phyloP scores from a whole-genome alignment of 2,888 invertebrate species.

The Thalpophila matura region DNA sequence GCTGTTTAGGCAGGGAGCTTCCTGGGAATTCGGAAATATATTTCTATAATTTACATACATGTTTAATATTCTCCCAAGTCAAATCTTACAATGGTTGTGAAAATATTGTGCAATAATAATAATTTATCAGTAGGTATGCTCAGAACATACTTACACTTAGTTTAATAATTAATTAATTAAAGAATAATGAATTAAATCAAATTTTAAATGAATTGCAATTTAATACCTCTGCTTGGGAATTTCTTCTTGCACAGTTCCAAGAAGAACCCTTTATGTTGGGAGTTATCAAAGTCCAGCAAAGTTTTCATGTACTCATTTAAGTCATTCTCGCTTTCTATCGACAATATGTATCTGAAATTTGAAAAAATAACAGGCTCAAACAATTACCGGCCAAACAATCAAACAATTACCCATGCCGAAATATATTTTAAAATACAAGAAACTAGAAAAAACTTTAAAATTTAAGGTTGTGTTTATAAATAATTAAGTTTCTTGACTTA shows the following conservation, averaged over 20 bases:
- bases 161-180: neutral
- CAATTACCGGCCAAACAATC: neutral
- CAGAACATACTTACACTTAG: no score
- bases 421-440: neutral
- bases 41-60: neutral
- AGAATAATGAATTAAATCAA: neutral
- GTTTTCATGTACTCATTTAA: slow-evolving; percentile 95
- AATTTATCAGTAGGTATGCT: neutral
- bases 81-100: no score
- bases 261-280: slow-evolving; percentile 93
- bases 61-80: no score
- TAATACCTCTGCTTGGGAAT: slow-evolving; percentile 83
- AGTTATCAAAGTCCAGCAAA: slow-evolving; percentile 92
- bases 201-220: neutral
- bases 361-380: slow-evolving; percentile 21
- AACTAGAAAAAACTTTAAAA: neutral
- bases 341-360: slow-evolving; percentile 92
- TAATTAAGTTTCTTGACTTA: neutral
- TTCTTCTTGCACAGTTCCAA: slow-evolving; percentile 90
- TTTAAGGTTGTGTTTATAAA: neutral
- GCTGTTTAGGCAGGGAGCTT: slow-evolving; percentile 73
- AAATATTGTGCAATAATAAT: slow-evolving; percentile 47
- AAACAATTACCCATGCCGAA: neutral
- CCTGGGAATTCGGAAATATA: slow-evolving; percentile 65
- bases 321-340: slow-evolving; percentile 93